Evolutionary conservation across 2,888 invertebrate genomes (phyloP).

Genomic region (Meganola albula): DNA sequence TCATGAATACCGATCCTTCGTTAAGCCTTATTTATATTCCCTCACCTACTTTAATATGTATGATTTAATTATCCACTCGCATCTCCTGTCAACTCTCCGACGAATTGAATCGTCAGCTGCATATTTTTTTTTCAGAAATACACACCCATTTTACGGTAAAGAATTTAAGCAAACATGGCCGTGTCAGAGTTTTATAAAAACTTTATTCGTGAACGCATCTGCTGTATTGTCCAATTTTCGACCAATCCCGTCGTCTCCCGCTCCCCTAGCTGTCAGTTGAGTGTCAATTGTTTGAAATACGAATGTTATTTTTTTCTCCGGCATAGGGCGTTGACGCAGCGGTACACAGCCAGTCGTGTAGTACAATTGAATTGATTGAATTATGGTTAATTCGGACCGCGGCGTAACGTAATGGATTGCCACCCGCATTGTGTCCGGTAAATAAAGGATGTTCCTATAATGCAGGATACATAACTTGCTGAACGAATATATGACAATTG

Average conservation of each 20-base stretch:
- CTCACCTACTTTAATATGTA: constrained; percentile 37
- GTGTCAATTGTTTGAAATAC: constrained; percentile 63
- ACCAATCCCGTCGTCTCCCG: constrained; percentile 62
- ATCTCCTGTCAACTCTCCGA: constrained; percentile 56
- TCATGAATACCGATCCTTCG: constrained; percentile 32
- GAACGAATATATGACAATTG: neutral
- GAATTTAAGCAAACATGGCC: constrained; percentile 70
- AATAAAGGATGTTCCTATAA: constrained; percentile 49
- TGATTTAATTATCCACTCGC: constrained; percentile 44
- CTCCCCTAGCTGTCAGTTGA: constrained; percentile 74
- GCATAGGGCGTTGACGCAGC: constrained; percentile 66
- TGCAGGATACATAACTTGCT: too few species aligned
- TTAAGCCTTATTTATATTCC: constrained; percentile 38
- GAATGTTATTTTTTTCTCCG: constrained; percentile 61
- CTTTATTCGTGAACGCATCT: constrained; percentile 60
- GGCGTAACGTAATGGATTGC: constrained; percentile 60
- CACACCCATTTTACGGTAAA: constrained; percentile 53
- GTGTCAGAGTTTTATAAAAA: constrained; percentile 36
- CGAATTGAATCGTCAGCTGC: constrained; percentile 66
- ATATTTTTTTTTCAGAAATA: constrained; percentile 34
- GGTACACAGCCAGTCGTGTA: constrained; percentile 64
- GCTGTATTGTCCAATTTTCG: constrained; percentile 70
- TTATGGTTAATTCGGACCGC: constrained; percentile 62
- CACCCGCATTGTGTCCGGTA: constrained; percentile 64
- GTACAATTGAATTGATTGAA: constrained; percentile 75